These are phyloP conservation scores for Sebastes paucispinis DNA, from an alignment of 2,797 vertebrate genomes.

Conservation along the genomic window DNA sequence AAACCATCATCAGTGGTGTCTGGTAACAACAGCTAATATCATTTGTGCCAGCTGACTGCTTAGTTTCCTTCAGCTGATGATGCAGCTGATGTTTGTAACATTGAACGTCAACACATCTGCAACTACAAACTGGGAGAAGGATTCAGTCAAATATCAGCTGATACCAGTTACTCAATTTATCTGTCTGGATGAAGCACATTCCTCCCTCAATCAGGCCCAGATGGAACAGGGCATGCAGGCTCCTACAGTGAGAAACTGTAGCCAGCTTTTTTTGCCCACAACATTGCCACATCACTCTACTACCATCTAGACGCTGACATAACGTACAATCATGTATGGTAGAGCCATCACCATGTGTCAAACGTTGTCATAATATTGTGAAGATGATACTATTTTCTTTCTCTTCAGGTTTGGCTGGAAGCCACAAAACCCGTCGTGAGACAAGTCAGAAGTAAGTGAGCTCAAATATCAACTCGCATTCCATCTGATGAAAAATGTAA, in stretches of 20 bases:
- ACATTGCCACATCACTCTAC: conserved; percentile 8
- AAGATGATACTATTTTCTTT: conserved; percentile 33
- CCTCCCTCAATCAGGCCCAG: conserved; percentile 74
- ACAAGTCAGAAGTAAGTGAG: conserved; percentile 93
- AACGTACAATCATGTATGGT: neutral
- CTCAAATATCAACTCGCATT: neutral
- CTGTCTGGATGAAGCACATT: conserved; percentile 63
- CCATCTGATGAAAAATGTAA: neutral
- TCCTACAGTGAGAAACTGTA: neutral
- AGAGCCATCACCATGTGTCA: neutral
- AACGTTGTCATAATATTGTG: neutral
- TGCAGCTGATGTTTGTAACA: neutral
- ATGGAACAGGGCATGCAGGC: conserved; percentile 45
- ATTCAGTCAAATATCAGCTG: conserved; percentile 25
- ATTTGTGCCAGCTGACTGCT: neutral
- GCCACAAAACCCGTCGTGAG: conserved; percentile 90
- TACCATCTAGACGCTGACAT: neutral
- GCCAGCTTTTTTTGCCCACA: conserved; percentile 1
- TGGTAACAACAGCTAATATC: neutral
- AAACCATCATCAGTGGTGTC: neutral
- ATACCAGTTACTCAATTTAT: conserved; percentile 43
- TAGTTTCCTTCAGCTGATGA: neutral
- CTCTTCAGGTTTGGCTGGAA: conserved; percentile 94
- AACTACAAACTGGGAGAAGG: neutral
- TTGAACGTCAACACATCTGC: neutral